Base-by-base conservation (phyloP, 2,888 invertebrate species). In the Lepidocyrtoides sp. region DNA sequence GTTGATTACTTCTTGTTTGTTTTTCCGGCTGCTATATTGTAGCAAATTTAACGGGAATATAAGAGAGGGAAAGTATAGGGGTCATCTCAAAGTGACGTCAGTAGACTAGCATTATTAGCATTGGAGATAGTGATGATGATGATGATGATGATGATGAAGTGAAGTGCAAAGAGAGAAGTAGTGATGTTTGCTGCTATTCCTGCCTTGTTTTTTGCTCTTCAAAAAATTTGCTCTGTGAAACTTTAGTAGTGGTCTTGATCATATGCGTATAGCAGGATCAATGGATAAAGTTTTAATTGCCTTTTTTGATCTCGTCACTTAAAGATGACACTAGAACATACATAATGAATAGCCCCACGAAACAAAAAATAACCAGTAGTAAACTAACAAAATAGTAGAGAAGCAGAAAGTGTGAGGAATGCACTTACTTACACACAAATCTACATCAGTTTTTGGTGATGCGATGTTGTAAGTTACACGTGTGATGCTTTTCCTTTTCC, bases 1-100 rank as follows among this genome's bases (percentile, higher is more conserved):
- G 83, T 84, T 84, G 83, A 84, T 84, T 84, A 84, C 83, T 84
- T 79, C 36, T 79, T 84, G 83, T 84, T 84, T 84, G 83, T 84
- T 32, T 51, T 48, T 17, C n/a, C 2, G 51, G 7, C 36, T 51
- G 20, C 57, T 57, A 4, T 20, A 14, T 66, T 66, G 36, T 26
- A 26, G 63, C 2, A 66, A 29, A 29, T 66, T 72, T 72, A 23
- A 72, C 3, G 69, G n/a, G 44, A 72, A 72, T 17, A 54, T 17
- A 14, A 17, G 4, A 54, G 17, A 48, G 12, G 12, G n/a, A 48
- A 48, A 1, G 3, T n/a, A 48, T n/a, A 48, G 48, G 48, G 10
- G 10, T 12, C 48, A 2, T 48, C 36, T 36, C 2, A 4, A 36
- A 7, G 2, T 36, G 36, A 36, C 7, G 36, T 36, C 3, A 7